Conservation (phyloP, 2,888 invertebrate genomes). For the Caenorhabditis doughertyi region DNA sequence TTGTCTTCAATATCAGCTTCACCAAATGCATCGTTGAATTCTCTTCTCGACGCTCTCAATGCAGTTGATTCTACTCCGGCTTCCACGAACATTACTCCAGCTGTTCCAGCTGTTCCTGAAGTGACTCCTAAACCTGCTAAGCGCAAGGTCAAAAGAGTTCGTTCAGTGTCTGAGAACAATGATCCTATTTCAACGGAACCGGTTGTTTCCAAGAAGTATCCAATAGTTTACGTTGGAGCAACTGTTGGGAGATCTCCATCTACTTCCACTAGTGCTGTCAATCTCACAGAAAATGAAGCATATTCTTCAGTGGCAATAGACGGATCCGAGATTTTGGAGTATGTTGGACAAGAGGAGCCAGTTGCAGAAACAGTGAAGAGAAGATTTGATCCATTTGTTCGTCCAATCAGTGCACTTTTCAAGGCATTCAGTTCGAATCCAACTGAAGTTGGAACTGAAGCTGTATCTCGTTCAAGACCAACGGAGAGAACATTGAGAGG, state of each 20-base stretch:
- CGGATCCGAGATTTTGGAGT: conserved; percentile 46
- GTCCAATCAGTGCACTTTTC: conserved; percentile 48
- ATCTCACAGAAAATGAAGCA: neutral
- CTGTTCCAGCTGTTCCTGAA: neutral
- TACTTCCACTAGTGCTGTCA: neutral
- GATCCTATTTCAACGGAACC: neutral
- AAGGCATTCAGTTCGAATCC: conserved; percentile 15
- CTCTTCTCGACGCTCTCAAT: conserved; percentile 23
- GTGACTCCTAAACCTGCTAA: neutral
- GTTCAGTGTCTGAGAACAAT: neutral
- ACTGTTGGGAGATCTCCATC: conserved; percentile 39
- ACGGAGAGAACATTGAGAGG: neutral
- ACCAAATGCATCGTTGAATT: conserved; percentile 15
- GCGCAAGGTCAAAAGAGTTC: neutral
- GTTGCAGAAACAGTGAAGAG: neutral
- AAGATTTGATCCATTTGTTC: conserved; percentile 46
- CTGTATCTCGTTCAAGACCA: neutral
- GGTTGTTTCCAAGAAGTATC: conserved; percentile 6
- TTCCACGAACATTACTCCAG: neutral
- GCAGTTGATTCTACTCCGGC: neutral
- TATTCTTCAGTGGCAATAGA: conserved; percentile 15
- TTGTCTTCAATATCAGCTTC: conserved; percentile 26
- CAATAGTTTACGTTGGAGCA: conserved; percentile 34
- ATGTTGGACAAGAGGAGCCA: conserved; percentile 39
- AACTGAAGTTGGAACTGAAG: conserved; percentile 35